Evolutionary conservation across 2,888 invertebrate species (phyloP), one percentile per base, ranked within the genome.

Genomic region (Norana najaformis): DNA sequence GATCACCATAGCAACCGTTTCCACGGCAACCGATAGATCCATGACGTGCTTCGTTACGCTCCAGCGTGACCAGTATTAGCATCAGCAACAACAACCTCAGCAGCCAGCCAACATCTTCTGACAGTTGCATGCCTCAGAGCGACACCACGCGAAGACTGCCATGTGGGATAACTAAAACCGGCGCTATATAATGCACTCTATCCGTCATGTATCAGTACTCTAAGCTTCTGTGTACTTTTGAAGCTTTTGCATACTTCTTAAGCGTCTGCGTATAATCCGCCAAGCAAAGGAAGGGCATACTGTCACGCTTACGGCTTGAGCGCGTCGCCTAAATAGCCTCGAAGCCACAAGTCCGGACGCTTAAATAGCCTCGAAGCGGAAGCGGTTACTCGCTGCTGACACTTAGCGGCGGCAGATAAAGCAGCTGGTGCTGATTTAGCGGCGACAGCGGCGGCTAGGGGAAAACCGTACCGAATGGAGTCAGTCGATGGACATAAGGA

Each of bases 11-110:
- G 85, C 85, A 85, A 85, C 85, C 36, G 35, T 85, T 23, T 37
- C 37, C 85, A 37, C 85, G 23, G 36, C 85, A 85, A 85, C 85
- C 35, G 85, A 35, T 36, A 85, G 36, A 85, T 85, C 85, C 85
- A 37, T 85, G 85, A 85, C 85, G 85, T 85, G 6, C 8, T 34
- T 36, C 85, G 37, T n/a, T 23, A 23, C 16, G 85, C 36, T 2
- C 35, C 0, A 36, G 20, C 5, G 37, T 36, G 20, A 37, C 36
- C 85, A 37, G 35, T 16, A 35, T 35, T 16, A 83, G 36, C 30
- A 1, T 85, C 36, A 37, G 37, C 85, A 85, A 37, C 85, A 35
- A 35, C 85, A 5, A 14, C 47, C 3, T 39, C 39, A 39, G 39
- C 41, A 41, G 23, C 47, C 47, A 47, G 23, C 47, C 20, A 23